Percentiles rank a stretch among this genome's conserved stretches.
phyloP scores from a whole-genome alignment of 2,888 invertebrate genomes.

The Drosophila putrida region DNA sequence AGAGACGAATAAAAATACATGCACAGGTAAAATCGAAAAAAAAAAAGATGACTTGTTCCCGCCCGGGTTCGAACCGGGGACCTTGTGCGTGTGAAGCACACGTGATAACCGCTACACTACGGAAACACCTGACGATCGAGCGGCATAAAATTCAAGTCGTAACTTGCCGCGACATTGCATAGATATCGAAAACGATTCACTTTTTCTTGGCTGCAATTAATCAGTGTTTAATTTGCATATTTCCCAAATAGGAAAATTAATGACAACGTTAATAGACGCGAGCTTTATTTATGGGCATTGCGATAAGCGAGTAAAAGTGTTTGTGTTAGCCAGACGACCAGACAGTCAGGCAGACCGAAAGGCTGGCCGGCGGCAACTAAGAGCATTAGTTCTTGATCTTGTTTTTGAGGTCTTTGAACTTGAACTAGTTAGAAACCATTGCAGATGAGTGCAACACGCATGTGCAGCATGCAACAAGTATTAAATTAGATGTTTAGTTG shows the following conservation, averaged over 20 bases:
- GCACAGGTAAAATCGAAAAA: slow-evolving; percentile 29
- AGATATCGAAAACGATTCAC: slow-evolving; percentile 60
- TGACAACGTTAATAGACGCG: slow-evolving; percentile 58
- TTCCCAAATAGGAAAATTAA: slow-evolving; percentile 61
- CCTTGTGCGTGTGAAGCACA: slow-evolving; percentile 85
- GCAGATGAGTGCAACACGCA: slow-evolving; percentile 20
- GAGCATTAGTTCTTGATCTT: slow-evolving; percentile 34
- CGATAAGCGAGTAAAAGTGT: slow-evolving; percentile 77
- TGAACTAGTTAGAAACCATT: slow-evolving; percentile 24
- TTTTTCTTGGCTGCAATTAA: slow-evolving; percentile 59
- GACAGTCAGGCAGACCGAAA: slow-evolving; percentile 9
- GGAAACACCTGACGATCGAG: slow-evolving; percentile 71
- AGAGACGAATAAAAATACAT: slow-evolving; percentile 8
- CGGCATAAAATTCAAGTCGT: slow-evolving; percentile 31
- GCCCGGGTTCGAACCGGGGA: slow-evolving; percentile 85
- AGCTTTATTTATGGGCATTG: slow-evolving; percentile 69
- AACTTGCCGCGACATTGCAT: slow-evolving; percentile 16
- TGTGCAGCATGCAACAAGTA: slow-evolving; percentile 9
- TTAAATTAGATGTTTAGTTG: slow-evolving; percentile 2
- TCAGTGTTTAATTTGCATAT: slow-evolving; percentile 71
- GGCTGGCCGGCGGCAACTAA: slow-evolving; percentile 1
- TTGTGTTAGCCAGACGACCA: slow-evolving; percentile 32
- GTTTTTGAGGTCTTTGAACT: slow-evolving; percentile 52
- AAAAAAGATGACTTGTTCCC: slow-evolving; percentile 70
- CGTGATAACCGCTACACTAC: slow-evolving; percentile 85